These are phyloP conservation scores for Bursaphelenchus okinawaensis DNA, from an alignment of 2,888 invertebrate species.

Conservation along the genomic window DNA sequence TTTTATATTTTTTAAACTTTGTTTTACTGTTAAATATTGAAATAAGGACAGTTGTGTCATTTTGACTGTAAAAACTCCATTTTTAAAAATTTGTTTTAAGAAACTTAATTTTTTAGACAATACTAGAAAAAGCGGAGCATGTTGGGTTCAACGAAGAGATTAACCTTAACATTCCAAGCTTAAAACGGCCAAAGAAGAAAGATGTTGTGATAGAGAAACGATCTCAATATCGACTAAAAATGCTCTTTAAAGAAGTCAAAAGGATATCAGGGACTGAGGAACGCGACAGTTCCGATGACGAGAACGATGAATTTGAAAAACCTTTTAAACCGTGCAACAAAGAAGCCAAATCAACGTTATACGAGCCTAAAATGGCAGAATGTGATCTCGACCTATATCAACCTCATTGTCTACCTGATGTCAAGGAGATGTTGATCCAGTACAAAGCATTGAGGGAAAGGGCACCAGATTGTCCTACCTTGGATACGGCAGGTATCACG, in stretches of 20 bases:
- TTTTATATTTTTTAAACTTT: slow-evolving; percentile 4
- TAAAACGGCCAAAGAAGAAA: neutral
- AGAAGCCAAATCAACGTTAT: neutral
- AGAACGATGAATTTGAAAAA: neutral
- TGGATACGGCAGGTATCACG: slow-evolving; percentile 23
- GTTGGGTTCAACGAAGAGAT: neutral
- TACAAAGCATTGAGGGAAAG: slow-evolving; percentile 17
- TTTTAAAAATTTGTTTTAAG: no score
- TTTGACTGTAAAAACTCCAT: no score
- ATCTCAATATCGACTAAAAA: neutral
- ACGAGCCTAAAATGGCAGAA: neutral
- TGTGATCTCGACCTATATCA: slow-evolving; percentile 23
- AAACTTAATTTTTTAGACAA: no score
- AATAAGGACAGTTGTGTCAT: no score
- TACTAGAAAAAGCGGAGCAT: neutral
- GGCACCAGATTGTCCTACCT: slow-evolving; percentile 24
- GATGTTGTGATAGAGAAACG: neutral
- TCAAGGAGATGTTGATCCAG: slow-evolving; percentile 12
- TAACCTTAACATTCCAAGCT: neutral
- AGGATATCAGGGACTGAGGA: neutral
- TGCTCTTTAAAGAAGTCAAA: neutral
- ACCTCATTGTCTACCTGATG: slow-evolving; percentile 12
- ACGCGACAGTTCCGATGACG: neutral
- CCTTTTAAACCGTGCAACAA: neutral
- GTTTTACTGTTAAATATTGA: no score